phyloP scores from a whole-genome alignment of 2,797 vertebrate species.

The Eulemur rubriventer region DNA sequence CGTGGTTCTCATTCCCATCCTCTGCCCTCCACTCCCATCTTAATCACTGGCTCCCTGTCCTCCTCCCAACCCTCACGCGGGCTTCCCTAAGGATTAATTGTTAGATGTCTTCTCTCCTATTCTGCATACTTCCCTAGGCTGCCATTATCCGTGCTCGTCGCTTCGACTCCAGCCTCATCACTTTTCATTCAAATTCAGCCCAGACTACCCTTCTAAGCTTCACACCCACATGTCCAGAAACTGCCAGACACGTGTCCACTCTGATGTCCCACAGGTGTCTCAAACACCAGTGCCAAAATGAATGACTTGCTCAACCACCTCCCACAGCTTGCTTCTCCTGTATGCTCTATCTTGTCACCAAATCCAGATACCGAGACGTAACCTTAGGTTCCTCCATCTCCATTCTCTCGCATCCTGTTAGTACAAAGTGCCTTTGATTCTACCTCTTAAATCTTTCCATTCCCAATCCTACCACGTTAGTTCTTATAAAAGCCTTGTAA shows the following conservation, averaged over 20 bases:
- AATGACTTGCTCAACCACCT: neutral
- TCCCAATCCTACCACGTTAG: neutral
- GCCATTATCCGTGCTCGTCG: neutral
- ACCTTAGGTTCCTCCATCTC: neutral
- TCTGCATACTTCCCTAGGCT: neutral
- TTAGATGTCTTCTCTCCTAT: neutral
- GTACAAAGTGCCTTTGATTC: neutral
- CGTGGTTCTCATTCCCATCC: neutral
- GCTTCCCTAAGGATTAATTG: neutral
- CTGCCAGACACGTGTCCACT: neutral
- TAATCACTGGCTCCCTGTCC: neutral
- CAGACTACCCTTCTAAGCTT: neutral
- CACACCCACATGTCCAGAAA: neutral
- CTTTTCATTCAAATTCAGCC: neutral
- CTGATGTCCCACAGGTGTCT: neutral
- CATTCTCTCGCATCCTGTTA: neutral
- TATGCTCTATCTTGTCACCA: neutral
- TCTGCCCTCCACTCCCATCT: neutral
- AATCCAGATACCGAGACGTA: neutral
- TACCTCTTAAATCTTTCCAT: neutral
- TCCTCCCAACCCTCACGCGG: neutral
- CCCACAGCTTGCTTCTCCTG: neutral
- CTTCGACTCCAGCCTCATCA: neutral
- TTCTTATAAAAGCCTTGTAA: neutral
- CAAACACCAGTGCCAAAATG: neutral